Evolutionary conservation across 2,888 invertebrate genomes (phyloP), one percentile per base, ranked within the genome.

Genomic region (Agrochola macilenta): DNA sequence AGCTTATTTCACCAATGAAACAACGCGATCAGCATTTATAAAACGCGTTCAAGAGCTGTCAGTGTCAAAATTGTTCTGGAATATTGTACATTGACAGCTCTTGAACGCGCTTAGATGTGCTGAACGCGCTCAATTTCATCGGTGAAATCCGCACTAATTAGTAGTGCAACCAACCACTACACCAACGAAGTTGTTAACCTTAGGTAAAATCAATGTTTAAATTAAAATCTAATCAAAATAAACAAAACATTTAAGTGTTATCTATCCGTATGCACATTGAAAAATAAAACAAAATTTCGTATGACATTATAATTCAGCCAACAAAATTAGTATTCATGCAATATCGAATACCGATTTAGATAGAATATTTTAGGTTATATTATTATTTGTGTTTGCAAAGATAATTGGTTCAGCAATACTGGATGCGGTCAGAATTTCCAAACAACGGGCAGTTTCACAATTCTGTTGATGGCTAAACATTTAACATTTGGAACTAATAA

Each of bases 341-440:
- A 78, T 74, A 72, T 69, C 78, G 46, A 72, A 71, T 75, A 70
- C 26, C 70, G 52, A 75, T 86, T 83, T 76, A 79, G 26, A 63
- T 79, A 39, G 68, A 82, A 69, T n/a, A n/a, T 75, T 79, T 63
- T 69, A 70, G 72, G 75, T 70, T 64, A 64, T 78, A 70, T 39
- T 39, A 39, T 39, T 39, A 39, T 84, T 79, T 69, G 78, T 78
- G 69, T 86, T 75, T 75, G 60, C 72, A 46, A 75, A 84, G 69
- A 75, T 84, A 86, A 84, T 86, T 86, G 74, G 72, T 79, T 79
- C 46, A 43, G 66, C 60, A 43, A 64, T 26, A 75, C 54, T 64
- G 69, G 30, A 12, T 73, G 83, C 23, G 83, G 86, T 83, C 9
- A 61, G 83, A 43, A 86, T 86, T 70, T 64, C 75, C 14, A 86